Evolutionary conservation across 2,888 invertebrate species (phyloP), one percentile per base, ranked within the genome.

Genomic region (Pycnomerus fuliginosus): DNA sequence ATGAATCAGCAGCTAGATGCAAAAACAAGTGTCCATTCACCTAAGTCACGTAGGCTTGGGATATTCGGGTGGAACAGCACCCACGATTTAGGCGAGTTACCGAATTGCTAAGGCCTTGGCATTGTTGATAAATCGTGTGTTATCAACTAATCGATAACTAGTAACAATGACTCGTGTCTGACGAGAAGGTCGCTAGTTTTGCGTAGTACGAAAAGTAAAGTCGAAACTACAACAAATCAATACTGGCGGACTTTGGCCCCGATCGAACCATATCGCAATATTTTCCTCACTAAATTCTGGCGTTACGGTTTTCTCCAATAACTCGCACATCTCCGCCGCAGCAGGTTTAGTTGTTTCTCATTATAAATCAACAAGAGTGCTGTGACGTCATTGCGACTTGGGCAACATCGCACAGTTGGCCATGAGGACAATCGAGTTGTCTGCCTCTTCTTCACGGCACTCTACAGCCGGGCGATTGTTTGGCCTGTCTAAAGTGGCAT

Each of bases 321-420:
- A 51, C 58, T 58, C 58, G 50, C 61, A 52, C 58, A 62, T 58
- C 58, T 60, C 60, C 58, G 56, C 60, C 7, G 3, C 55, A 58
- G 60, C 66, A 68, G 66, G 67, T 68, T 68, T 63, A 8, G 62
- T 65, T 68, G 67, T 70, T 70, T 69, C 70, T 69, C 69, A 66
- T 69, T 70, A 69, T 70, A 71, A 70, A 70, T 71, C 69, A 71
- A 68, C 68, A 68, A 64, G 67, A 67, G 65, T 62, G 61, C 52
- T 48, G 52, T 69, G 69, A 71, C 70, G 69, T 70, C 68, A 69
- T 52, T 48, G 51, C 36, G 46, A 50, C 41, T 51, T 50, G 46
- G 68, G 68, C 69, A 68, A 68, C 67, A 59, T 48, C 58, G 68
- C 60, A 53, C 61, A 61, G 51, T 56, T 44, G 59, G 28, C 59